A percentile compares a stretch with the other conserved stretches of the same genome.
phyloP scores from a whole-genome alignment of 2,888 invertebrate genomes.

The Eulithis testata region DNA sequence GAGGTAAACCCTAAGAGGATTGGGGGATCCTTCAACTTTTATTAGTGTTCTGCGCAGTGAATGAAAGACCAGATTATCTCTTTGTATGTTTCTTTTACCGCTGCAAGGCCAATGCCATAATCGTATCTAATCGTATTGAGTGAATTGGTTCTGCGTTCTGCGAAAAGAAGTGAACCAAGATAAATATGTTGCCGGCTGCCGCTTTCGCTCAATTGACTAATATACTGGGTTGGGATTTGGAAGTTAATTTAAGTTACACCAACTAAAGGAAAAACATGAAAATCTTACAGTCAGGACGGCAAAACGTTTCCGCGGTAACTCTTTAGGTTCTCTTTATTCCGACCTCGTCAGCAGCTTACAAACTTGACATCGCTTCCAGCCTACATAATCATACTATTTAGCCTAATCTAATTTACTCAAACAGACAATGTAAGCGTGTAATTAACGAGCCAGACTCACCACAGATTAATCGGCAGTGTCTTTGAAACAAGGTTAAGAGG shows the following conservation, averaged over 20 bases:
- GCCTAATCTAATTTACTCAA: conserved; percentile 39
- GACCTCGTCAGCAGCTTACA: conserved; percentile 19
- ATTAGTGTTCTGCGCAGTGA: conserved; percentile 43
- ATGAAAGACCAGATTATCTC: conserved; percentile 41
- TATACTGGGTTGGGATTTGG: neutral
- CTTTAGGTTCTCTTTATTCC: conserved; percentile 11
- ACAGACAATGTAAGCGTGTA: conserved; percentile 38
- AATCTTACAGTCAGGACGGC: no score
- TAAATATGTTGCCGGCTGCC: neutral
- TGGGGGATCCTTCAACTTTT: conserved; percentile 45
- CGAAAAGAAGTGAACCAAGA: neutral
- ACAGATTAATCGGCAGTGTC: conserved; percentile 38
- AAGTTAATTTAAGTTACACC: no score
- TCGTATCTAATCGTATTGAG: conserved; percentile 8
- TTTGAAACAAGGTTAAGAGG: conserved; percentile 21
- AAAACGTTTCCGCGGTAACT: neutral
- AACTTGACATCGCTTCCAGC: conserved; percentile 24
- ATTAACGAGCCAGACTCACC: conserved; percentile 39
- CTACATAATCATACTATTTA: conserved; percentile 25
- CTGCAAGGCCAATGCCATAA: conserved; percentile 20
- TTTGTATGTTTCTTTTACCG: conserved; percentile 29
- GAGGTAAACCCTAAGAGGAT: conserved; percentile 46
- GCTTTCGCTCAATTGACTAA: neutral
- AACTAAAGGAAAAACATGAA: no score
- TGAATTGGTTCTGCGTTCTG: conserved; percentile 6